phyloP scores from a whole-genome alignment of 2,797 vertebrate genomes.

The Micrastur ruficollis region DNA sequence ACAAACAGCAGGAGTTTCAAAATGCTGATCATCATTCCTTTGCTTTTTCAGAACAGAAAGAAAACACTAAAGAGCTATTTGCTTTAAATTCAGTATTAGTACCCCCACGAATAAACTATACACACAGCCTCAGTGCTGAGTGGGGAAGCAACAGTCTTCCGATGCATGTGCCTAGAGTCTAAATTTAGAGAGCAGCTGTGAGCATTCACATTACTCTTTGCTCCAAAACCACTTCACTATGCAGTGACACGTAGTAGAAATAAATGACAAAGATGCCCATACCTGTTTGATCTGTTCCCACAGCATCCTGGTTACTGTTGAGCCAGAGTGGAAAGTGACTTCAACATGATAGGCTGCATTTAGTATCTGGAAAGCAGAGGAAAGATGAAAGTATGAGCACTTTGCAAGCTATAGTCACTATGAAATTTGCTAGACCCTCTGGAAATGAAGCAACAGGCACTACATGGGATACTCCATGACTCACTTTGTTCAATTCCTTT shows the following conservation, averaged over 20 bases:
- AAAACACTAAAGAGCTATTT: neutral
- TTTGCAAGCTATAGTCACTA: neutral
- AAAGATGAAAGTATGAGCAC: neutral
- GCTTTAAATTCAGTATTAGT: neutral
- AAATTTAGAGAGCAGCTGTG: neutral
- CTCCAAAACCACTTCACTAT: neutral
- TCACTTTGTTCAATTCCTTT: neutral
- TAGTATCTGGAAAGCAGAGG: slow-evolving; percentile 81
- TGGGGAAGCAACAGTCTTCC: neutral
- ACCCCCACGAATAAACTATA: neutral
- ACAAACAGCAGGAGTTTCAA: neutral
- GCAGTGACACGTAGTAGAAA: neutral
- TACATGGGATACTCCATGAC: rapidly evolving
- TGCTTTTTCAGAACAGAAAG: neutral
- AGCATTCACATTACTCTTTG: neutral
- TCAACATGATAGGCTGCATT: slow-evolving; percentile 98
- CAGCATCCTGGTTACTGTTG: slow-evolving; percentile 89
- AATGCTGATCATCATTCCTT: neutral
- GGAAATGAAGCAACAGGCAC: neutral
- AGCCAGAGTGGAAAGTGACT: slow-evolving; percentile 96
- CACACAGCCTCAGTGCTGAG: neutral
- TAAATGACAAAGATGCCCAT: neutral
- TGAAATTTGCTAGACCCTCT: neutral
- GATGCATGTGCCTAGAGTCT: neutral
- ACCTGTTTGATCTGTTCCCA: slow-evolving; percentile 99